These are phyloP conservation scores for Pomacea maculata DNA, from an alignment of 1,140 invertebrate species.

Conservation along the genomic window DNA sequence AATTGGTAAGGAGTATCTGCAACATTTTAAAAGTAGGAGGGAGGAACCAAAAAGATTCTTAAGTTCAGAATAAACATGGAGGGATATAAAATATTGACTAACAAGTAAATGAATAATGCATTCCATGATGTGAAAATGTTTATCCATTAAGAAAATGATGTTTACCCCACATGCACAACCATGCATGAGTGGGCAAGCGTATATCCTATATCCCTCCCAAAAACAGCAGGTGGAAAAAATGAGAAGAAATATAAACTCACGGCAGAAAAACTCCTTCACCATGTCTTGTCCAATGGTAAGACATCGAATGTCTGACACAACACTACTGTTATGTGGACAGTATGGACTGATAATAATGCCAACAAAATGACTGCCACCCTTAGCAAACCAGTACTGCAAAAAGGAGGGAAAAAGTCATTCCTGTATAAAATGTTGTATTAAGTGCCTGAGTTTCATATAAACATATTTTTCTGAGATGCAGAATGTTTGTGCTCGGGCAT, in stretches of 20 bases:
- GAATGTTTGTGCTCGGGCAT: not conserved
- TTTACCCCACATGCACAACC: not conserved
- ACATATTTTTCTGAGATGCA: not conserved
- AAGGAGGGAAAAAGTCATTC: slow-evolving; percentile 19
- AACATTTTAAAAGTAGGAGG: not conserved
- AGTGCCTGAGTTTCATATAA: not conserved
- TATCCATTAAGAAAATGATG: not conserved
- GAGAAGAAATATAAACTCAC: slow-evolving; percentile 40
- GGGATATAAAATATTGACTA: not conserved
- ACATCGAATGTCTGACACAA: slow-evolving; percentile 53
- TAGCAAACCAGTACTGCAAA: slow-evolving; percentile 70
- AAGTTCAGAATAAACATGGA: no score
- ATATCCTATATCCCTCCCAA: not conserved
- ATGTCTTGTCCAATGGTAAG: slow-evolving; percentile 51
- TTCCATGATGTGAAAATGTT: not conserved
- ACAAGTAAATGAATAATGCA: not conserved
- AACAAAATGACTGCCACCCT: slow-evolving; percentile 69
- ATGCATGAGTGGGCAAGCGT: not conserved
- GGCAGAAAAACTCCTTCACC: slow-evolving; percentile 36
- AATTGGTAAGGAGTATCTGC: slow-evolving; percentile 55
- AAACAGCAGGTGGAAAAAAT: not conserved
- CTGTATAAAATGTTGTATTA: not conserved
- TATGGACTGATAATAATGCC: slow-evolving; percentile 72
- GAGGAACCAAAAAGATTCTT: not conserved
- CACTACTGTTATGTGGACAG: slow-evolving; percentile 44